These are phyloP conservation scores for Falco columbarius DNA, from an alignment of 2,797 vertebrate genomes.

Conservation along the genomic window DNA sequence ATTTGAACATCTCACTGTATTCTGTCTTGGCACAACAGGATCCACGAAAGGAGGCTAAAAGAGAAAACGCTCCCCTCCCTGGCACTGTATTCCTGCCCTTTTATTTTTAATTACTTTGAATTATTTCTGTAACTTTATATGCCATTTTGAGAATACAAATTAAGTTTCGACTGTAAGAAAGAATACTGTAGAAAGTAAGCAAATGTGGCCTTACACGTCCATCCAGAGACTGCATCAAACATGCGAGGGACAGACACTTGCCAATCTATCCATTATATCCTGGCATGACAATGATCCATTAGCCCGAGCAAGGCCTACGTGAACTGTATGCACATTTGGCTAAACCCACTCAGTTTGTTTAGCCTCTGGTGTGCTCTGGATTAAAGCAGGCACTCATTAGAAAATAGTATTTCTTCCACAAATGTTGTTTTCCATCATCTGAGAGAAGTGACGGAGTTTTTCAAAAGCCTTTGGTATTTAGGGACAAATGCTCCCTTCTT, in stretches of 20 bases:
- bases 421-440: slow-evolving; percentile 38
- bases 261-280: slow-evolving; percentile 68
- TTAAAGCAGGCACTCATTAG: slow-evolving; percentile 58
- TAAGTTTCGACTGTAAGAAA: slow-evolving; percentile 52
- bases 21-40: slow-evolving; percentile 62
- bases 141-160: slow-evolving; percentile 56
- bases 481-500: slow-evolving; percentile 20
- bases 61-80: slow-evolving; percentile 37
- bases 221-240: slow-evolving; percentile 46
- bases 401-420: slow-evolving; percentile 61
- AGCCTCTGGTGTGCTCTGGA: slow-evolving; percentile 67
- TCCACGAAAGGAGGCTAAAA: slow-evolving; percentile 55
- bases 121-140: slow-evolving; percentile 66
- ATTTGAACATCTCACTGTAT: slow-evolving; percentile 69
- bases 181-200: not conserved
- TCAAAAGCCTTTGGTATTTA: slow-evolving; percentile 43
- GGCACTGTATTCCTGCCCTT: slow-evolving; percentile 43
- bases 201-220: slow-evolving; percentile 42
- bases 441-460: slow-evolving; percentile 39
- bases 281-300: slow-evolving; percentile 70
- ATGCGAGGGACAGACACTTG: slow-evolving; percentile 60
- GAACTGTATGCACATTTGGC: slow-evolving; percentile 67
- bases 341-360: slow-evolving; percentile 65
- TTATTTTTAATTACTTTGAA: slow-evolving; percentile 72
- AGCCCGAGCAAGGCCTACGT: slow-evolving; percentile 64